A percentile compares a stretch with the other conserved stretches of the same genome.
These are phyloP conservation scores for Chorisops tibialis DNA, from an alignment of 2,888 invertebrate species.

Conservation along the genomic window DNA sequence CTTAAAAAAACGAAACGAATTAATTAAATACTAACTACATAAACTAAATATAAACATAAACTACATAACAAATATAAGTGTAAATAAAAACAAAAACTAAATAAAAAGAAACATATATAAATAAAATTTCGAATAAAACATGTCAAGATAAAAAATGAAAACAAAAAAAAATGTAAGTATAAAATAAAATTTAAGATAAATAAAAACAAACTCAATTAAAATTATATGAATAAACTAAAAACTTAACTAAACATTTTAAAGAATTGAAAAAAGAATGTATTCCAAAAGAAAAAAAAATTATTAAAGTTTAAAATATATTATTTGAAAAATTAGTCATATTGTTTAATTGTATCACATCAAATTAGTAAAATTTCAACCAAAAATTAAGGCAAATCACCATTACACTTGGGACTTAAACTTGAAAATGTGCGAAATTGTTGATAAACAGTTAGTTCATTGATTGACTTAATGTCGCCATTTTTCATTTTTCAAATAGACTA, in stretches of 20 bases:
- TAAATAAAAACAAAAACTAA: conserved; percentile 25
- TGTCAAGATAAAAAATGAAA: too few species aligned
- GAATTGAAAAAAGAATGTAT: conserved; percentile 18
- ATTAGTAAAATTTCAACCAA: too few species aligned
- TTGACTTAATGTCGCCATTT: too few species aligned
- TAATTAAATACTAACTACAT: neutral
- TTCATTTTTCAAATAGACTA: too few species aligned
- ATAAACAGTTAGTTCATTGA: too few species aligned
- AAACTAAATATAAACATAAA: conserved; percentile 2
- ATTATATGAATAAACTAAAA: conserved; percentile 11
- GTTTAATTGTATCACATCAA: too few species aligned
- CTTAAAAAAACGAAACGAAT: conserved; percentile 1
- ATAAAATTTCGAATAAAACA: conserved; percentile 6
- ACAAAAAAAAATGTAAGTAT: conserved; percentile 24
- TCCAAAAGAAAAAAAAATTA: conserved; percentile 16
- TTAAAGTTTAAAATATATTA: conserved; percentile 23
- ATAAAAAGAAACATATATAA: conserved; percentile 19
- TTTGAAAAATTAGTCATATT: conserved; percentile 8
- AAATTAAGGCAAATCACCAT: too few species aligned
- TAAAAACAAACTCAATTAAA: conserved; percentile 8
- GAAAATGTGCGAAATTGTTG: too few species aligned
- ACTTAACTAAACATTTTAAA: conserved; percentile 17
- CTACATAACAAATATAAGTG: conserved; percentile 12
- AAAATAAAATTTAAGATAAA: conserved; percentile 15
- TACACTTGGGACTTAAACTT: too few species aligned